Evolutionary conservation across 2,888 invertebrate genomes (phyloP), one percentile per base, ranked within the genome.

Genomic region (Clepsis dumicolana): DNA sequence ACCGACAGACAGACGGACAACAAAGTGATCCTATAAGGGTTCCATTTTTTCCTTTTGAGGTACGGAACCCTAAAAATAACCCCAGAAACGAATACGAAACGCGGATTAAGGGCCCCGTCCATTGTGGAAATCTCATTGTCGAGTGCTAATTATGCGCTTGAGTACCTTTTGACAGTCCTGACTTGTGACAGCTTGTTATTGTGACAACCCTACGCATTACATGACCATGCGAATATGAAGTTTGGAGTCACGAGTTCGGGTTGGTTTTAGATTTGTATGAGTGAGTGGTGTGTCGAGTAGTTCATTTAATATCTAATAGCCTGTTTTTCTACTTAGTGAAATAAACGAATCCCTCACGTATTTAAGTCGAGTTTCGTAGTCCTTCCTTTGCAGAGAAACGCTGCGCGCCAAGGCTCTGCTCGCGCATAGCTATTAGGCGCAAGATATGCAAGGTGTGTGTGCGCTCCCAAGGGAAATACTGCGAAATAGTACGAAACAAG

Each of bases 131-230:
- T 59, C 57, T 59, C 59, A 68, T 68, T 68, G 68, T 64, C 59
- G 59, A 64, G 68, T 59, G 59, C 57, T 68, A 68, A 68, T 68
- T 68, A 68, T 63, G 63, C 68, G 68, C 68, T 59, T 63, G 63
- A 68, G 63, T 68, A 52, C 68, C 64, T 68, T 68, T 68, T 68
- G 68, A 68, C 68, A 68, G 68, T 64, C 64, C 59, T 67, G 63
- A 68, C 68, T 63, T 57, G 59, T 68, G 63, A 68, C 59, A 64
- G 68, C 59, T 68, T 57, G 67, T 57, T 66, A 67, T 57, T 57
- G 56, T 48, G 67, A 63, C 67, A 63, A 63, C 67, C 67, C 67
- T 63, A 62, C 27, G 25, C 32, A 35, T 14, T 29, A 3, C 10
- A 3, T 4, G 8, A 27, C 7, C 35, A 54, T 48, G 12, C 62